phyloP scores from a whole-genome alignment of 2,113 vertebrate species.

The Gasterosteus aculeatus region DNA sequence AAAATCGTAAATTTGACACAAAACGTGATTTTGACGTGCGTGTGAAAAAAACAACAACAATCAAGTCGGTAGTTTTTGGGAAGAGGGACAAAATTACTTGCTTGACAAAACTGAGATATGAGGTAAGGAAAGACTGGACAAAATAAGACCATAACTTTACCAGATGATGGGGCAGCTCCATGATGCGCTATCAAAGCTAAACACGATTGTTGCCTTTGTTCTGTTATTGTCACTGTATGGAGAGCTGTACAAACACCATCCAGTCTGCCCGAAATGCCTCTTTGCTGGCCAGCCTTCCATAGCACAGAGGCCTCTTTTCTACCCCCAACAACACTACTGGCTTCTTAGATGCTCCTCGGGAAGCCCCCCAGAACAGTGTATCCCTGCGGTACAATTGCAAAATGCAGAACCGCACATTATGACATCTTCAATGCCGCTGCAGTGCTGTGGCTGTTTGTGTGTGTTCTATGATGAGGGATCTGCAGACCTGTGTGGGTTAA shows the following conservation, averaged over 20 bases:
- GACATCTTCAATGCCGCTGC: not conserved
- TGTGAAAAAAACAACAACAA: constrained; percentile 4
- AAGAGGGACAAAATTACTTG: constrained; percentile 41
- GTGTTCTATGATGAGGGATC: constrained; percentile 62
- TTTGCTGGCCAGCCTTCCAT: not conserved
- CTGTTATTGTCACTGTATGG: not conserved
- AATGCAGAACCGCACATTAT: constrained; percentile 7
- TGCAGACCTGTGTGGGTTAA: constrained; percentile 69
- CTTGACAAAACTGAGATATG: constrained; percentile 45
- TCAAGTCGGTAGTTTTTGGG: constrained; percentile 46
- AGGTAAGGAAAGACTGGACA: not conserved
- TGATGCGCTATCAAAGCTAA: not conserved
- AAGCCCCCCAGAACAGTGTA: not conserved
- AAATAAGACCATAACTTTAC: constrained; percentile 5
- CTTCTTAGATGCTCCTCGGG: not conserved
- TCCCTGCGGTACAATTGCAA: not conserved
- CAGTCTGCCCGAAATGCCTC: constrained; percentile 3
- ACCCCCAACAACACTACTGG: not conserved
- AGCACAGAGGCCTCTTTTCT: constrained; percentile 1
- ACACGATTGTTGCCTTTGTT: not conserved
- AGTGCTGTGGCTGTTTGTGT: constrained; percentile 33
- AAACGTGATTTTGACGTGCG: too few species aligned
- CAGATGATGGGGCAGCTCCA: constrained; percentile 3
- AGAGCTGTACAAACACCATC: constrained; percentile 17
- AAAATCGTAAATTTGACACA: not conserved